Evolutionary conservation across 1,140 invertebrate genomes (phyloP), one percentile per base, ranked within the genome.

Genomic region (Cheumatopsyche charites): DNA sequence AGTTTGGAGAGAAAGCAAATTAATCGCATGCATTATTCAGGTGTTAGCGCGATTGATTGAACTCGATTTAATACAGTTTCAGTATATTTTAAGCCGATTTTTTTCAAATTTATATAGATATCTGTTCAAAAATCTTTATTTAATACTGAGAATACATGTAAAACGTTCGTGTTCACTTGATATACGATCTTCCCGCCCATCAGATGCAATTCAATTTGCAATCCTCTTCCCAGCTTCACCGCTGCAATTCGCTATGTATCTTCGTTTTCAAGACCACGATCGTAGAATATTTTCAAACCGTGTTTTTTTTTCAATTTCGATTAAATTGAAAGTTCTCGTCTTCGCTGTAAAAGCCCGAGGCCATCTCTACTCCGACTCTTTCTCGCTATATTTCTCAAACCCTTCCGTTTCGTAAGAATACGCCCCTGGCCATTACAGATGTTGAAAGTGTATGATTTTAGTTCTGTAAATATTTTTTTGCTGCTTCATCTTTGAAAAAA

Each of bases 251-350:
- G 9, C 29, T 9, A 3, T 36, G n/a, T n/a, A n/a, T n/a, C n/a
- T 36, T 4, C 29, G 9, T 36, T 36, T 4, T 36, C 29, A 9
- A 36, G 29, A 36, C 29, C 29, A 4, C 9, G 3, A n/a, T 3
- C 29, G 9, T 36, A 3, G 29, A 36, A 36, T 36, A 36, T 36
- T 4, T 36, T 36, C 29, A 3, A n/a, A 36, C 29, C 3, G 9
- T 36, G 29, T 36, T 36, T 4, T 36, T 58, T 58, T 13, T 58
- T 25, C 43, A 42, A 42, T n/a, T n/a, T 36, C 43, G 15, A 58
- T 58, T 58, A 58, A 58, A 58, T 58, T 58, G 55, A 58, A 58
- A 58, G 55, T 25, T 23, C 13, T 58, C 55, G 15, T 17, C 13
- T 17, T 19, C 15, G 47, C 19, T 6, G 47, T 52, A 52, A 52